Base-by-base conservation (phyloP, 2,797 vertebrate species). In the Ptychobarbus kaznakovi region DNA sequence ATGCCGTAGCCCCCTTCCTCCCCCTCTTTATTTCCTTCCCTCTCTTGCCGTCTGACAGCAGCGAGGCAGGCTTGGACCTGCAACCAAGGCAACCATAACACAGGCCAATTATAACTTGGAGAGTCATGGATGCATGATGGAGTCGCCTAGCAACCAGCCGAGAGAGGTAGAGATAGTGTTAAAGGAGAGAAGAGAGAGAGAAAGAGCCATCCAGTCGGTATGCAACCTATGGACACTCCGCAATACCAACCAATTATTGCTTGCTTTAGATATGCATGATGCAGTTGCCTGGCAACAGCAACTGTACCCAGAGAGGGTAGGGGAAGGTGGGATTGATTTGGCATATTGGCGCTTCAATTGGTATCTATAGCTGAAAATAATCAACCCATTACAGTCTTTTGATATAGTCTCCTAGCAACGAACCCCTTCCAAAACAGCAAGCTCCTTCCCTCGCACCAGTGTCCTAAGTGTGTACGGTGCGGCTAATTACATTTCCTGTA, bases 231-330 rank as follows among this genome's bases (percentile, higher is more conserved):
- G 91, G 91, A 91, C 92, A 87, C 87, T 90, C 93, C 89, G 90
- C 90, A 91, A 93, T 93, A 94, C 93, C 91, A 94, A 94, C 95
- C 94, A 96, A 96, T 96, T 96, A 95, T 91, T 84, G 89, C 92
- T 93, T 91, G 90, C 90, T 91, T 92, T 88, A 89, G 89, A 88
- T 90, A 89, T 92, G 90, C 92, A 92, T 92, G 95, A 96, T 94
- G 95, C 93, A 95, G 97, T 98, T 98, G 96, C 97, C 95, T 97
- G 96, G 97, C 97, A 95, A 99, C 97, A 72, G 63, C 89, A 91
- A 86, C 51, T 84, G 63, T 87, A 86, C 10, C 58, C 69, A 73
- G 63, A 79, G 88, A 87, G 77, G 82, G 66, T 56, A 65, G 69
- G 38, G 42, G 80, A 72, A 90, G 90, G 91, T 80, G 92, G 92